Evolutionary conservation across 1,140 invertebrate species (phyloP).

Genomic region (Lanistes nyassanus): DNA sequence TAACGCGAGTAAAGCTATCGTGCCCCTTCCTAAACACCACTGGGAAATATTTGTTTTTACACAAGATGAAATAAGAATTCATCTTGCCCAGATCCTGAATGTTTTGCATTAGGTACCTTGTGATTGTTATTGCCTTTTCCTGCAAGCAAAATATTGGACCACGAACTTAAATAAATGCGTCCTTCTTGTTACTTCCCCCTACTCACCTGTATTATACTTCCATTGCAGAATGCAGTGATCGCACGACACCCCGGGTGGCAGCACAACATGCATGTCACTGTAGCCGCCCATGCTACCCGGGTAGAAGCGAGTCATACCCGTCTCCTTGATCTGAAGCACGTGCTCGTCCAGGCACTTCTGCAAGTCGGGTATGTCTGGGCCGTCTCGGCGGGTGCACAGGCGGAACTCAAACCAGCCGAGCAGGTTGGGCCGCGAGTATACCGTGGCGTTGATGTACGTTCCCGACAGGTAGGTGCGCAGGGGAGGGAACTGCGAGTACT

Average conservation of each 20-base stretch:
- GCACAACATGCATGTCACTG: slow-evolving; percentile 40
- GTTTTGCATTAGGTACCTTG: too few relatives aligned
- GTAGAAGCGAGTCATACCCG: slow-evolving; percentile 23
- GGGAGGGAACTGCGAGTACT: slow-evolving; percentile 37
- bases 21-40: too few relatives aligned
- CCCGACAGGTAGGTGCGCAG: slow-evolving; percentile 43
- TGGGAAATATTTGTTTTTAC: too few relatives aligned
- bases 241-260: slow-evolving; percentile 85
- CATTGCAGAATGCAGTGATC: slow-evolving; percentile 89
- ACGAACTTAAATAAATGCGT: too few relatives aligned
- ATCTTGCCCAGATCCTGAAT: too few relatives aligned
- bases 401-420: slow-evolving; percentile 52
- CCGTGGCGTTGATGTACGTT: slow-evolving; percentile 54
- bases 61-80: too few relatives aligned
- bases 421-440: slow-evolving; percentile 42
- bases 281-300: slow-evolving; percentile 32
- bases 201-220: slow-evolving; percentile 86
- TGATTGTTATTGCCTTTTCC: too few relatives aligned
- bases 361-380: slow-evolving; percentile 30
- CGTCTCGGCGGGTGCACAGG: slow-evolving; percentile 62
- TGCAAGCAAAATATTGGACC: too few relatives aligned
- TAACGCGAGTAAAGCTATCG: too few relatives aligned
- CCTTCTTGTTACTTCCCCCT: not conserved
- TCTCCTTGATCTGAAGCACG: slow-evolving; percentile 31
- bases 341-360: slow-evolving; percentile 44